Base-by-base conservation (phyloP, 2,113 vertebrate species). In the Hippocampus guttulatus region DNA sequence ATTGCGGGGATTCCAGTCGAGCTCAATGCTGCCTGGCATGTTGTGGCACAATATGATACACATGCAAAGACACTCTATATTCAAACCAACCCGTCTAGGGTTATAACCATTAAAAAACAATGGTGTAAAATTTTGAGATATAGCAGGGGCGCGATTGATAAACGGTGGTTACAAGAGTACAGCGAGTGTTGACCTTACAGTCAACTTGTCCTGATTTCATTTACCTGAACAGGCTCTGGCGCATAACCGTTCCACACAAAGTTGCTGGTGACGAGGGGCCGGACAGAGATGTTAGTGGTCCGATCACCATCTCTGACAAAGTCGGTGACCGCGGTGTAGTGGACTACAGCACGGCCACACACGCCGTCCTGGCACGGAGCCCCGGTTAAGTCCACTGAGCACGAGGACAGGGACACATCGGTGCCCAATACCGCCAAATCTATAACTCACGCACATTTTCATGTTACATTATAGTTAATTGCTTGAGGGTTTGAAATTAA, bases 181-280 rank as follows among this genome's bases (percentile, higher is more conserved):
- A 45, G 43, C 43, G 12, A 45, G 43, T 10, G 8, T 45, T 11
- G 43, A 45, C 43, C 3, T 12, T 14, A 45, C 12, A 14, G 30
- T 45, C 10, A 3, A 8, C 33, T 0, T 1, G 3, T 2, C 14
- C 3, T 43, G 15, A 18, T 45, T 25, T 33, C 2, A 10, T 30
- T 76, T 85, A 97, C 95, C 94, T 94, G 91, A 33, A 87, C 81
- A 27, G 90, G 84, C 72, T 93, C 91, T 62, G 94, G 93, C 3
- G 82, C 68, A 61, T 96, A 96, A 76, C 88, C 91, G 45, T 91
- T 95, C 96, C 96, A 97, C 38, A 97, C 87, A 64, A 95, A 94
- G 64, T 91, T 91, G 8, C 88, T 84, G 38, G 90, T 92, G 70
- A 86, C 76, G 67, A 95, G 81, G 38, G 95, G 90, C 74, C 92